Evolutionary conservation across 2,113 vertebrate genomes (phyloP).

Genomic region (Menura novaehollandiae): DNA sequence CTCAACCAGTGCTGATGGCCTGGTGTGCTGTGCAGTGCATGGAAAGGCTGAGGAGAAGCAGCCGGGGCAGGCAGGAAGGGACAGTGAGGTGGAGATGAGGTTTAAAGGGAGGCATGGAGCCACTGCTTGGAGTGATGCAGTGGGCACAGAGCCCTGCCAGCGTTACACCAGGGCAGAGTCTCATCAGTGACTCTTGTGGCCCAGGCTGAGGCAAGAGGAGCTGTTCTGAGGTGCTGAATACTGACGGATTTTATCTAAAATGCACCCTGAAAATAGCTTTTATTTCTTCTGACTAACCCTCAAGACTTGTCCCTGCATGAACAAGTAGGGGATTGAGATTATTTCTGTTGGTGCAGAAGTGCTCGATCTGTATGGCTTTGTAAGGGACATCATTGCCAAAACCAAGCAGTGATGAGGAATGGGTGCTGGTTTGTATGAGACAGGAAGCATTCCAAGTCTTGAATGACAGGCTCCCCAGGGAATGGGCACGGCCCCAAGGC

Average conservation of each 20-base stretch:
- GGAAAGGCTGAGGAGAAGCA: neutral
- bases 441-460: neutral
- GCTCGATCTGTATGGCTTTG: neutral
- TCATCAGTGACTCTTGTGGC: neutral
- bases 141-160: neutral
- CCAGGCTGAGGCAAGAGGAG: neutral
- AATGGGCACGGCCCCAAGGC: neutral
- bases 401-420: neutral
- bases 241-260: neutral
- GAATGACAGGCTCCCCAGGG: neutral
- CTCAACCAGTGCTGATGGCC: neutral
- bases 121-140: rapidly evolving
- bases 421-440: neutral
- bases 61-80: neutral
- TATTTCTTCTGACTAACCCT: neutral
- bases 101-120: neutral
- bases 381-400: neutral
- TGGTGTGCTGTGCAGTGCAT: neutral
- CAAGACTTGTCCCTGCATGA: neutral
- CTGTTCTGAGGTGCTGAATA: neutral
- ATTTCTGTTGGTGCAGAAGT: neutral
- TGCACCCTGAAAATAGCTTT: neutral
- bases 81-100: neutral
- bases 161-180: neutral
- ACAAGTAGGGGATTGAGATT: neutral